Conservation (phyloP, 2,888 invertebrate genomes). For the Deilephila porcellus region DNA sequence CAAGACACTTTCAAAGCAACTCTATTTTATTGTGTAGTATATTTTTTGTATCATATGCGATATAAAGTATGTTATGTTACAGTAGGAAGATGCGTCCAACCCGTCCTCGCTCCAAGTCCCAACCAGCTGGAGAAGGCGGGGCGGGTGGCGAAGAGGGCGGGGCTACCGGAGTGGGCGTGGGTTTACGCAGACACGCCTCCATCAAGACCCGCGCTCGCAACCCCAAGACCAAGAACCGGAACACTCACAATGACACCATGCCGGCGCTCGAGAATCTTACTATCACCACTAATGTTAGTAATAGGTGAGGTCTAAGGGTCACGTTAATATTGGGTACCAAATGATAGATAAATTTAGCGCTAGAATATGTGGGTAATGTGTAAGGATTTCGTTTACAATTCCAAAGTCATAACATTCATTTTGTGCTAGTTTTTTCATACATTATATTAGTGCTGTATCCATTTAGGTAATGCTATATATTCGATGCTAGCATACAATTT, state of each 20-base stretch:
- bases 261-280: slow-evolving; percentile 73
- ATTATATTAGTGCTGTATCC: too few species aligned
- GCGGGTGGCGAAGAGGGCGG: slow-evolving; percentile 52
- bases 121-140: slow-evolving; percentile 70
- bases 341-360: not conserved
- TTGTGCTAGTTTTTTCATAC: too few species aligned
- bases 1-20: too few species aligned
- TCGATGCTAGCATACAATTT: too few species aligned
- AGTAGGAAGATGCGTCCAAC: slow-evolving; percentile 57
- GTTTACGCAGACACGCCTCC: not conserved
- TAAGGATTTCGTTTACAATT: too few species aligned
- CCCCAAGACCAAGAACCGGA: not conserved
- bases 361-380: not conserved
- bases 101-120: slow-evolving; percentile 73
- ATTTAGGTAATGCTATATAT: too few species aligned
- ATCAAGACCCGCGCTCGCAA: not conserved
- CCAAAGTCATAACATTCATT: too few species aligned
- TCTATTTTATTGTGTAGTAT: too few species aligned
- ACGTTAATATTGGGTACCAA: not conserved
- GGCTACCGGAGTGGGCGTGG: not conserved
- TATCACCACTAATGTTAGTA: slow-evolving; percentile 65
- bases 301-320: slow-evolving; percentile 57
- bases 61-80: slow-evolving; percentile 26
- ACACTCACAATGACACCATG: slow-evolving; percentile 54
- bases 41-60: too few species aligned